Evolutionary conservation across 2,888 invertebrate genomes (phyloP), one percentile per base, ranked within the genome.

Genomic region (Glomeris marginata): DNA sequence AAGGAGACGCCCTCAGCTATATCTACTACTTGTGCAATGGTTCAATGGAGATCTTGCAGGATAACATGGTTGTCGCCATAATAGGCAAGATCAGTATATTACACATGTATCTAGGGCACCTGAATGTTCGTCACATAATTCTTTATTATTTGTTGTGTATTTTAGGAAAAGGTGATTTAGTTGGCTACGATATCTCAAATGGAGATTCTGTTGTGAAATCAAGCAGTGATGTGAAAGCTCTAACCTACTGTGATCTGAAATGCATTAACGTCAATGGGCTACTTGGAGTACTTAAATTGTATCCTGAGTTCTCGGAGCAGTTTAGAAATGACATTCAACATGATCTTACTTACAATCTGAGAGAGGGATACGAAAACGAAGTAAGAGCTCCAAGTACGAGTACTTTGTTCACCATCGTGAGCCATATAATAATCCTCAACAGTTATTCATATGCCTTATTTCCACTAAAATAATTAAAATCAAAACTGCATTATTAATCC

Each of bases 1-100:
- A 84, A 71, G 92, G 92, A 38, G 94, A 94, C 63, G 91, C 91
- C 5, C 76, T 94, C 28, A 83, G 84, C 54, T 88, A 88, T 65
- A 86, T 94, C 61, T 92, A 91, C 70, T 91, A 92, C 68, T 80
- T 94, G 57, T 92, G 90, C 72, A 92, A 92, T 64, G 94, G 94
- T 5, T 91, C 91, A 28, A 91, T 94, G 91, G 94, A 94, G 70
- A 91, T 94, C 41, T 84, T 94, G 62, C 91, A 92, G 67, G 84
- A 90, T 62, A 84, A 83, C 56, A 92, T 92, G 88, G 94, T 94
- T 47, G 92, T 94, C 18, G 94, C 94, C 52, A 94, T 95, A 61
- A 73, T 94, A 58, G 94, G 94, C 92, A 70, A 76, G 77, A 69
- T 46, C 45, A 20, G 8, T 40, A 40, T 40, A 8, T 15, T 18